Base-by-base conservation (phyloP, 1,140 invertebrate species). In the Lordiphosa mommai region DNA sequence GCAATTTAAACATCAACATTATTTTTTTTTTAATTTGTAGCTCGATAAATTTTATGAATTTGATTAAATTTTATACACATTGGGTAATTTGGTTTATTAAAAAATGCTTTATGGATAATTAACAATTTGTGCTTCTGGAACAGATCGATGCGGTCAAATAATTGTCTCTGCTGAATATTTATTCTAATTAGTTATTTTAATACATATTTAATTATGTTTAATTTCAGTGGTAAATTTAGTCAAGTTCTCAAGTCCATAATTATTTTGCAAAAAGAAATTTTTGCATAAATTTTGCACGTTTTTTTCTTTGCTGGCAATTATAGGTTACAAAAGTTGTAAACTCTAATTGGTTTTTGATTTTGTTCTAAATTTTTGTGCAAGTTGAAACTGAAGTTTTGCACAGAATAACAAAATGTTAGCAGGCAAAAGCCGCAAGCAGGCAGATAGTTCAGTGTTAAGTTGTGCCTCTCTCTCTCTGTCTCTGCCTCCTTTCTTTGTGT, bases 301-400 rank as follows among this genome's bases (percentile, higher is more conserved):
- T 41, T 41, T 41, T 10, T n/a, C 12, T 23, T 41, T 23, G 23
- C n/a, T 61, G 46, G 30, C 44, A 61, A 77, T 68, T 60, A 64
- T 72, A 64, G 57, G 47, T 17, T 14, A 46, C 8, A 32, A 74
- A 74, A 61, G 61, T 82, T 80, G 29, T n/a, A 48, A 47, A 40
- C 36, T 63, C 53, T 82, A 82, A 82, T 76, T 82, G 71, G 57
- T 82, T 76, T 74, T 80, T 74, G 74, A 80, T 80, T 82, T 76
- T 56, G 55, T 38, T 49, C 69, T 38, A 60, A 57, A 66, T 49
- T 30, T 52, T 38, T 50, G 14, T 29, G 17, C 8, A 6, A 27
- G 13, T 43, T 32, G 16, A 7, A 36, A 60, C 14, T 29, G 57
- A 32, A 36, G 27, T 41, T n/a, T 33, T 32, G 50, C 32, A 55